Conservation (phyloP, 23 tunicate species). For the Oikopleura albicans region DNA sequence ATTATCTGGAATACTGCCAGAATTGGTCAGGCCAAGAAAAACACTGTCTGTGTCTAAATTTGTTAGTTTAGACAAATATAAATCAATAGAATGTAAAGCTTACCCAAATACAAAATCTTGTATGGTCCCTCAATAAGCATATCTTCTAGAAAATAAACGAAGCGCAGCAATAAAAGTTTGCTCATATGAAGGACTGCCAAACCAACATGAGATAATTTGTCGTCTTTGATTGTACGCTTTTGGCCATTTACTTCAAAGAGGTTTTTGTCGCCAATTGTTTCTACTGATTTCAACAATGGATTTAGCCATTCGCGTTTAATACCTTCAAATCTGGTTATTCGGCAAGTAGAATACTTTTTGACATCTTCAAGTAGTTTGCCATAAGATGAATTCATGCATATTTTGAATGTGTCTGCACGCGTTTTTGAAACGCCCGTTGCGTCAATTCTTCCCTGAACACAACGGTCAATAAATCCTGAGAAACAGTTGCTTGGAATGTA, state of each 20-base stretch:
- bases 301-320: not conserved
- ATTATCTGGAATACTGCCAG: not conserved
- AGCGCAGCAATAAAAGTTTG: not conserved
- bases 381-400: not conserved
- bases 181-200: not conserved
- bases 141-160: not conserved
- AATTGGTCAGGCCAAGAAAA: not conserved
- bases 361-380: not conserved
- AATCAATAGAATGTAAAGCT: not conserved
- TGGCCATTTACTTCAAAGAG: too few species aligned
- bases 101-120: not conserved
- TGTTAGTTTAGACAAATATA: not conserved
- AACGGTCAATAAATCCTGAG: not conserved
- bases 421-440: not conserved
- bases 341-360: not conserved
- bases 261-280: too few species aligned
- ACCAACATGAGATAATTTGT: not conserved
- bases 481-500: not conserved
- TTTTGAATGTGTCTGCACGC: not conserved
- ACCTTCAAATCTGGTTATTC: not conserved
- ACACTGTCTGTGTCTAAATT: not conserved
- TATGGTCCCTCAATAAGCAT: not conserved
- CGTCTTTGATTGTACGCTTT: not conserved
- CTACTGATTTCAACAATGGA: too few species aligned
- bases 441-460: not conserved